A percentile compares a stretch with the other conserved stretches of the same genome.
phyloP scores from a whole-genome alignment of 1,140 invertebrate genomes.

The Meloidogyne floridensis region DNA sequence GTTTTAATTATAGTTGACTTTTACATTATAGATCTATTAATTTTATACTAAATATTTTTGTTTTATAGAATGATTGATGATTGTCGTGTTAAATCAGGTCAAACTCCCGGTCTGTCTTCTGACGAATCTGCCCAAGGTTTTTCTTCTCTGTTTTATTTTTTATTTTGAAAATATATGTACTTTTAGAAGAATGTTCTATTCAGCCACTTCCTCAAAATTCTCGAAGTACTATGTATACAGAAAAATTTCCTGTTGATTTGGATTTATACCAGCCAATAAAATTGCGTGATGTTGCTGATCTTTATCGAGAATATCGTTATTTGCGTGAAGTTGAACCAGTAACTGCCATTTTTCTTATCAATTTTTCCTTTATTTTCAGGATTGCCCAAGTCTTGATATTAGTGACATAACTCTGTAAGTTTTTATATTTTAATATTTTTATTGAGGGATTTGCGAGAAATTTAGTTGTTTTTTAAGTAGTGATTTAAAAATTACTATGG shows the following conservation, averaged over 20 bases:
- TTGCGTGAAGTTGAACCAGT: slow-evolving; percentile 41
- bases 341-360: not conserved
- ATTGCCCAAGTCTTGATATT: slow-evolving; percentile 45
- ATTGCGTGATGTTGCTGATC: slow-evolving; percentile 33
- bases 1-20: too few species aligned
- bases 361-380: slow-evolving; percentile 17
- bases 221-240: slow-evolving; percentile 37
- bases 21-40: too few species aligned
- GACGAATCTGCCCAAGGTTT: slow-evolving; percentile 29
- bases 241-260: slow-evolving; percentile 45
- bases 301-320: slow-evolving; percentile 38
- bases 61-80: slow-evolving; percentile 41
- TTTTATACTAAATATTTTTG: not conserved
- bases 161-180: not conserved
- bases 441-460: not conserved
- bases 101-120: slow-evolving; percentile 29
- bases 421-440: not conserved
- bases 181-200: slow-evolving; percentile 23
- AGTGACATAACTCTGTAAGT: slow-evolving; percentile 33
- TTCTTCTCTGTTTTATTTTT: not conserved
- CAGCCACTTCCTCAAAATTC: slow-evolving; percentile 30
- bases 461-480: too few species aligned
- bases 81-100: slow-evolving; percentile 34
- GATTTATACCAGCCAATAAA: slow-evolving; percentile 42
- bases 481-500: not conserved